Base-by-base conservation (phyloP, 1,140 invertebrate species). In the Apis cerana region DNA sequence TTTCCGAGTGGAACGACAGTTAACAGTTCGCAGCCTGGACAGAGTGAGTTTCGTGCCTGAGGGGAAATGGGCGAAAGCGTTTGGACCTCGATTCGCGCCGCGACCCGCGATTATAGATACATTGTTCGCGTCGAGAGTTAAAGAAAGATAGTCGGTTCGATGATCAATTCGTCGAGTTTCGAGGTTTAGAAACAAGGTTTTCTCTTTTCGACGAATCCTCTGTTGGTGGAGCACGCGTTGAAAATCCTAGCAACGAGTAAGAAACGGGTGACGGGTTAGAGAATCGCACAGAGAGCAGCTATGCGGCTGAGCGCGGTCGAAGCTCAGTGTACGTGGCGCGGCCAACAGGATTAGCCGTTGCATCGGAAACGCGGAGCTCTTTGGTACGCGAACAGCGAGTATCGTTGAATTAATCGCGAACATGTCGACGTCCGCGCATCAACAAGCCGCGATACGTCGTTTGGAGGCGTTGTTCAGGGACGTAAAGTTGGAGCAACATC, bases 381-480 rank as follows among this genome's bases (percentile, higher is more conserved):
- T 10, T 67, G n/a, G n/a, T 33, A 17, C 48, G 15, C n/a, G 15
- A 15, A 17, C 4, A 8, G 19, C 19, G 27, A 27, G 27, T 58
- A 5, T n/a, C 0, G n/a, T 52, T n/a, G 11, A 43, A 64, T 11
- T 23, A 23, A 54, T 33, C 9, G 52, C 2, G 3, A 10, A 58
- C 33, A 95, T 95, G 94, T 93, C 93, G 67, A 94, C 94, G 50
- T 93, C 95, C 43, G 94, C 95, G 50, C 95, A 95, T 90, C 95
- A 96, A 85, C 95, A 95, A 67, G 94, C 95, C 52, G 96, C 96
- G 3, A 96, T 97, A 88, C 96, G 95, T 80, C 95, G 96, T 64
- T 91, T 97, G 85, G 96, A 97, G 89, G 96, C 95, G 1, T 95
- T 97, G 79, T 97, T 97, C 91, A 94, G 95, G 56, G 96, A 95